Evolutionary conservation across 2,113 vertebrate species (phyloP), one percentile per base, ranked within the genome.

Genomic region (Vulpes vulpes): DNA sequence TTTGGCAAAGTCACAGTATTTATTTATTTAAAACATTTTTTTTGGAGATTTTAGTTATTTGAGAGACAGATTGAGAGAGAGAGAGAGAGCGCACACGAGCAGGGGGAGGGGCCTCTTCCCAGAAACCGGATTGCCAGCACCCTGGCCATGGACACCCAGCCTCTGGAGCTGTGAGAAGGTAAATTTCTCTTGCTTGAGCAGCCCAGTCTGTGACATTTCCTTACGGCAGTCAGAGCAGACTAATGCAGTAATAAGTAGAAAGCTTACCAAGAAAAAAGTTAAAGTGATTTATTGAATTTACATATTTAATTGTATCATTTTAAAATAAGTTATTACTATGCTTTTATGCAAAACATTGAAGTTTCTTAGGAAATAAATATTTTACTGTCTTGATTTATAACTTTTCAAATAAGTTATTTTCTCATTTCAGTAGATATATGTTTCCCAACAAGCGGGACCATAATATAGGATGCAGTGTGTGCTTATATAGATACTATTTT

Each of bases 341-440:
- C 38, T 23, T 92, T 81, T 80, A 71, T 57, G 59, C 86, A 51
- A 74, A 73, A 84, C 35, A 83, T 57, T 43, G 16, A 64, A 49
- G 35, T 80, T 80, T 84, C 23, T 38, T 80, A 79, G 84, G 88
- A 86, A 91, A 87, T 86, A 32, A 76, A 57, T 91, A 67, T 95
- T 78, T 92, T 51, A 74, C 19, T 73, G 7, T 93, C 71, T 91
- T 96, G 94, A 89, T 93, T 80, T 94, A 74, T 80, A 91, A 74
- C 11, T 69, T 96, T 76, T 91, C 64, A 93, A 73, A 59, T 74
- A 86, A 96, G 3, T 67, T 85, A n/a, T 84, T 88, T 97, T 91
- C 62, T 94, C 60, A 73, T 65, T 89, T 96, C 19, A 73, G n/a
- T 60, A 51, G 71, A 73, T 62, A 55, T 14, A 71, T 69, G 12